phyloP scores from a whole-genome alignment of 2,888 invertebrate species.

The Brachyptera risi region DNA sequence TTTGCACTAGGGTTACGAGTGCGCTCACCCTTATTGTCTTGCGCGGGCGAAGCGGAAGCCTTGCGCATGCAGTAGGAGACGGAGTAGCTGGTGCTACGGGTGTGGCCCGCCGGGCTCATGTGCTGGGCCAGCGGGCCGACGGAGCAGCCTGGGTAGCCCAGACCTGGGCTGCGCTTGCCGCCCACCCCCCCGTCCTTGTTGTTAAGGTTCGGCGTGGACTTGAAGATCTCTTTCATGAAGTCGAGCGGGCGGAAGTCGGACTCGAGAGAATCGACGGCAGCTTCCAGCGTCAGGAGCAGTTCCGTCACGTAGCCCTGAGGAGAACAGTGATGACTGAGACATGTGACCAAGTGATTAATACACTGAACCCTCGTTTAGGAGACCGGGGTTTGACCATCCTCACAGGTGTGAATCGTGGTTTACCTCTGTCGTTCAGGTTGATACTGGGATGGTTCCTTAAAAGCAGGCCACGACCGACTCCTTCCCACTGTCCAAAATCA shows the following conservation, averaged over 20 bases:
- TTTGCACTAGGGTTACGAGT: too few species aligned
- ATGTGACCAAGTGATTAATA: too few species aligned
- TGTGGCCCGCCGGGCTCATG: slow-evolving; percentile 66
- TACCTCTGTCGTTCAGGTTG: too few species aligned
- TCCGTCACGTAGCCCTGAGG: slow-evolving; percentile 92
- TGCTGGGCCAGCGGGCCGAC: slow-evolving; percentile 41
- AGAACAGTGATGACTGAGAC: too few species aligned
- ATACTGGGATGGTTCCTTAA: too few species aligned
- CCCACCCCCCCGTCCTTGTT: slow-evolving; percentile 65
- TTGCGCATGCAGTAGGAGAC: slow-evolving; percentile 82
- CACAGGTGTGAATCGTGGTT: too few species aligned
- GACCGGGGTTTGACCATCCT: too few species aligned
- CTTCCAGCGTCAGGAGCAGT: slow-evolving; percentile 88
- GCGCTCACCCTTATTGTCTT: slow-evolving; percentile 40
- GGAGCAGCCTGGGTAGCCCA: slow-evolving; percentile 41
- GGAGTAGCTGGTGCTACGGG: slow-evolving; percentile 87
- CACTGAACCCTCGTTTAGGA: too few species aligned
- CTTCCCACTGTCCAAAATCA: too few species aligned
- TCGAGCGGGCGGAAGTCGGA: slow-evolving; percentile 88
- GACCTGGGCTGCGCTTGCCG: slow-evolving; percentile 52
- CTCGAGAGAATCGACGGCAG: slow-evolving; percentile 91
- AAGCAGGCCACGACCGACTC: too few species aligned
- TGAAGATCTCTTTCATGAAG: slow-evolving; percentile 92
- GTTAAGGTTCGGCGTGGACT: slow-evolving; percentile 91
- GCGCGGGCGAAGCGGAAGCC: slow-evolving; percentile 58